Evolutionary conservation across 2,888 invertebrate genomes (phyloP).

Genomic region (Morpho achilles): DNA sequence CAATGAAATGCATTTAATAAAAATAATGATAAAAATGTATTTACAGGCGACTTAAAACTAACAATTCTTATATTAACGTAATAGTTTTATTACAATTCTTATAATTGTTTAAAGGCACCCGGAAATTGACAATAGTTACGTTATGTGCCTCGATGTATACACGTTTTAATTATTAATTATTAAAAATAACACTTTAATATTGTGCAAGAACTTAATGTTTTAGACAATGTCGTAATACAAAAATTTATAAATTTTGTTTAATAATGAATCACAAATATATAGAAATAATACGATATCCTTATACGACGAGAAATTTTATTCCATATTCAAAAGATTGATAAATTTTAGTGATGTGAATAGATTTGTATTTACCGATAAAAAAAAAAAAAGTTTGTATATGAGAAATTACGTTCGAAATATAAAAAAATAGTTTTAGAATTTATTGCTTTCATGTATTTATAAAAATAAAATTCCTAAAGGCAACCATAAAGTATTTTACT

Average conservation of each 20-base stretch:
- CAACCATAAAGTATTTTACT: no score
- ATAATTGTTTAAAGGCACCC: conserved; percentile 59
- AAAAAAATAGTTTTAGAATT: no score
- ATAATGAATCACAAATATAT: neutral
- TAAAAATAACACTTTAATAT: conserved; percentile 17
- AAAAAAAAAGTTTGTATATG: no score
- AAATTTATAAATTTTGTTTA: no score
- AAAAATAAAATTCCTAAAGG: no score
- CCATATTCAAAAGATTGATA: no score
- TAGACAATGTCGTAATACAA: neutral
- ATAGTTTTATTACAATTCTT: conserved; percentile 61
- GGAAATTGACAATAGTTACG: conserved; percentile 34
- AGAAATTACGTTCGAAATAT: no score
- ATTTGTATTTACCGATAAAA: no score
- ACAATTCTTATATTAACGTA: conserved; percentile 41
- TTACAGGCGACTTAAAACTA: conserved; percentile 57
- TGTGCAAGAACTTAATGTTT: conserved; percentile 22
- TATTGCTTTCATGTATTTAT: no score
- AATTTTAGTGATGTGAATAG: no score
- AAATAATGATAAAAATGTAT: conserved; percentile 73
- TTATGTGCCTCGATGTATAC: conserved; percentile 40
- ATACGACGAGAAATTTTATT: no score
- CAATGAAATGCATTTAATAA: conserved; percentile 75
- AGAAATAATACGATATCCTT: no score
- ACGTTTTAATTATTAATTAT: conserved; percentile 21